Conservation (phyloP, 2,113 vertebrate species). For the Callocephalon fimbriatum region DNA sequence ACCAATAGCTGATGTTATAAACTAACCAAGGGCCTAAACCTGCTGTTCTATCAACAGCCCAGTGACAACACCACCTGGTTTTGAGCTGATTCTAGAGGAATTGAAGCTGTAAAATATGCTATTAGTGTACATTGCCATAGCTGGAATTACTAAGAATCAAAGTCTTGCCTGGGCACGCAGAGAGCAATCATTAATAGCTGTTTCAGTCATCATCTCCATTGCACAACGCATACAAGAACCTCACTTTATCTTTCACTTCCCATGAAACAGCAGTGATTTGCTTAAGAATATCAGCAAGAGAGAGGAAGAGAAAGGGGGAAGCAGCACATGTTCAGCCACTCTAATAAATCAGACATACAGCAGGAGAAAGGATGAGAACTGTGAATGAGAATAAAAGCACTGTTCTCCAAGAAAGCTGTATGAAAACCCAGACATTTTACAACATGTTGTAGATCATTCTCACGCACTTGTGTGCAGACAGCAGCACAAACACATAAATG, state of each 20-base stretch:
- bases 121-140: background rate
- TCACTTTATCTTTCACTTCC: background rate
- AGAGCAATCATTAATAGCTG: background rate
- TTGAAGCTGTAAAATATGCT: background rate
- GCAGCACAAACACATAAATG: background rate
- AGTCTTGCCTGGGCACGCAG: background rate
- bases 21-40: background rate
- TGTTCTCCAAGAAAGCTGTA: background rate
- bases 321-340: background rate
- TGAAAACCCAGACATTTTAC: rapidly evolving
- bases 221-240: background rate
- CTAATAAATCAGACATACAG: background rate
- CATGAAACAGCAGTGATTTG: background rate
- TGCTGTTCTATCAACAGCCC: background rate
- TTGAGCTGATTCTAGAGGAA: background rate
- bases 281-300: background rate
- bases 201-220: background rate
- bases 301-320: background rate
- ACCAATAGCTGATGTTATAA: background rate
- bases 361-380: background rate
- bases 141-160: background rate
- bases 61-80: rapidly evolving
- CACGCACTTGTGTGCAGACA: background rate
- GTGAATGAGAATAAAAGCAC: background rate
- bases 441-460: background rate